Conservation (phyloP, 2,113 vertebrate genomes). For the Turnix velox region DNA sequence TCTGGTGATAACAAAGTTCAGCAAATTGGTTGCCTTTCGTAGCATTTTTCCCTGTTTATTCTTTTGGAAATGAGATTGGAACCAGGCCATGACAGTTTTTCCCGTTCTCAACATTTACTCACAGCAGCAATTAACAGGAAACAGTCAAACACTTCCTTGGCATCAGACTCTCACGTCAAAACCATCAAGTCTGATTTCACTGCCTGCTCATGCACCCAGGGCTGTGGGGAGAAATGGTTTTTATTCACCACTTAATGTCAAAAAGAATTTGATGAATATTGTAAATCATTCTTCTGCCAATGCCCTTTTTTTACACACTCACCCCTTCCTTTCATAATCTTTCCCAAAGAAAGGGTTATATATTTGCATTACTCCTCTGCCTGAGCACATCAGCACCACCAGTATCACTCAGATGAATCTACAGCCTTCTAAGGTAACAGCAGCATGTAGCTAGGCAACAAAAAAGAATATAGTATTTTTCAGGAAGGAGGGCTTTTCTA, state of each 20-base stretch:
- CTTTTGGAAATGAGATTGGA: not conserved
- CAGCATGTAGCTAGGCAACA: conserved; percentile 57
- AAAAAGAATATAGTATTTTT: conserved; percentile 52
- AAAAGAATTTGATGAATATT: not conserved
- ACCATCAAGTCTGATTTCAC: not conserved
- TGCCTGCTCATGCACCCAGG: not conserved
- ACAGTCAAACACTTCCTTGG: not conserved
- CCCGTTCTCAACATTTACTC: not conserved
- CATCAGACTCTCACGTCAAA: not conserved
- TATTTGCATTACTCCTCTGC: conserved; percentile 21
- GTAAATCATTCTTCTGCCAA: not conserved
- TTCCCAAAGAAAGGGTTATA: not conserved
- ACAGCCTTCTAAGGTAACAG: conserved; percentile 64
- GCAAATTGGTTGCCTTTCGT: not conserved
- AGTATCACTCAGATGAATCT: conserved; percentile 16
- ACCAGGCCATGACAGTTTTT: not conserved
- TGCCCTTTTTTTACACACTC: not conserved
- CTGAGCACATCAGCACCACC: not conserved
- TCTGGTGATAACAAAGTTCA: not conserved
- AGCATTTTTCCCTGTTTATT: not conserved
- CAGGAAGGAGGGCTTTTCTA: conserved; percentile 28
- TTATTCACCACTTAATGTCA: not conserved
- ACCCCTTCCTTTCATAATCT: not conserved
- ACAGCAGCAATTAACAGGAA: not conserved
- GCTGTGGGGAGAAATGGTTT: not conserved